Conservation (phyloP, 2,113 vertebrate genomes). For the Apodemus speciosus region DNA sequence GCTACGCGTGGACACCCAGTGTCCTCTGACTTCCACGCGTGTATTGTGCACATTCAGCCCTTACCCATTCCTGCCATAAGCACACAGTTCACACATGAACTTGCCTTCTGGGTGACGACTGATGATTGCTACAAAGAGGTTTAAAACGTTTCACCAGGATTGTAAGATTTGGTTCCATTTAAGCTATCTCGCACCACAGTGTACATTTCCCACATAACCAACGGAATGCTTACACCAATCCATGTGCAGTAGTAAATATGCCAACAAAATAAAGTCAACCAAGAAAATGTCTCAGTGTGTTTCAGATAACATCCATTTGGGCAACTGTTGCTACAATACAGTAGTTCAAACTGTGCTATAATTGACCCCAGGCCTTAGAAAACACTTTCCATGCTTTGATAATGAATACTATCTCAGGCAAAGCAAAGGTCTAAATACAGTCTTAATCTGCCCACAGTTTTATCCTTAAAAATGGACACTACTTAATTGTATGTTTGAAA, state of each 20-base stretch:
- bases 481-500: background rate
- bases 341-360: background rate
- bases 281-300: background rate
- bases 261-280: constrained; percentile 26
- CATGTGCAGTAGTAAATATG: background rate
- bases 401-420: background rate
- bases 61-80: too few species aligned
- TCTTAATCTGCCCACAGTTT: background rate
- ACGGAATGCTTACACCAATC: background rate
- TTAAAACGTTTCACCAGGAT: background rate
- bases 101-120: background rate
- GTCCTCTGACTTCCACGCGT: background rate
- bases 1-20: too few species aligned
- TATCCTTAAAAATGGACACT: background rate
- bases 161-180: background rate
- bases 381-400: background rate
- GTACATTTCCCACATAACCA: background rate
- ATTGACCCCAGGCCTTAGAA: background rate
- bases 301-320: background rate
- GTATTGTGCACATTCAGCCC: too few species aligned
- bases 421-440: constrained; percentile 16
- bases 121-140: background rate
- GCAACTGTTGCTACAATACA: background rate
- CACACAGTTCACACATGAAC: too few species aligned
- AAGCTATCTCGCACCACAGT: background rate